A percentile compares a stretch with the other conserved stretches of the same genome.
Conservation (phyloP, 37 sponge, comb jelly and placozoan species). For the Beroe ovata region DNA sequence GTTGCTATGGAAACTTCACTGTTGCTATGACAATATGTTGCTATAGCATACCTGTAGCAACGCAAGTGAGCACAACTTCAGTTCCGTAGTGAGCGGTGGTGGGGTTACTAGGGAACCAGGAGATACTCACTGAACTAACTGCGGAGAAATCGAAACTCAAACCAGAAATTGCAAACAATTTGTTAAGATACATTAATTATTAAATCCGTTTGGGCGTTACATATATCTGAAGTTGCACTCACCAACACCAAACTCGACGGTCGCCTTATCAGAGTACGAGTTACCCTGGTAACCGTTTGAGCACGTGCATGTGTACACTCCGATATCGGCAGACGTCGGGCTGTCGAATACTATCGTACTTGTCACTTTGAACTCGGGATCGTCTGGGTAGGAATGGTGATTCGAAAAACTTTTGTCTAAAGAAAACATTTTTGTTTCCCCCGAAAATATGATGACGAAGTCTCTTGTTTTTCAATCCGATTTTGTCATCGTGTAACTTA, state of each 20-base stretch:
- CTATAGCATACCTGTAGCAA: slow-evolving; percentile 48
- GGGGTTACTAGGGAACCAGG: slow-evolving; percentile 12
- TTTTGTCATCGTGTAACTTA: background rate
- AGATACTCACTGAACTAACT: background rate
- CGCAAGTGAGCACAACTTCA: background rate
- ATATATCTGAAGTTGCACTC: too few species aligned
- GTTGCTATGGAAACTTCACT: too few species aligned
- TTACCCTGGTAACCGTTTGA: slow-evolving; percentile 28
- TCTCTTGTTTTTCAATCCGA: too few species aligned
- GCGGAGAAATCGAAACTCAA: background rate
- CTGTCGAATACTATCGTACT: background rate
- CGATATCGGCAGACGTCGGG: slow-evolving; percentile 34
- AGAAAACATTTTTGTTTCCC: too few species aligned
- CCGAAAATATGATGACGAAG: too few species aligned
- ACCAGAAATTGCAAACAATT: background rate
- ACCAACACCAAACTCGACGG: slow-evolving; percentile 58
- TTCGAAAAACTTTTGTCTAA: too few species aligned
- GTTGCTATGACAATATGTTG: too few species aligned
- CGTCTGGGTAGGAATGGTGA: background rate
- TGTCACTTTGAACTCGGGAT: slow-evolving; percentile 47
- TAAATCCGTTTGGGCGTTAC: background rate
- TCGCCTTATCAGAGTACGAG: background rate
- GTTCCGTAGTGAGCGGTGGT: background rate
- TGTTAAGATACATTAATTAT: background rate
- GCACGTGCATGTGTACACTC: slow-evolving; percentile 8